phyloP scores from a whole-genome alignment of 2,797 vertebrate genomes.

The Rousettus madagascariensis region DNA sequence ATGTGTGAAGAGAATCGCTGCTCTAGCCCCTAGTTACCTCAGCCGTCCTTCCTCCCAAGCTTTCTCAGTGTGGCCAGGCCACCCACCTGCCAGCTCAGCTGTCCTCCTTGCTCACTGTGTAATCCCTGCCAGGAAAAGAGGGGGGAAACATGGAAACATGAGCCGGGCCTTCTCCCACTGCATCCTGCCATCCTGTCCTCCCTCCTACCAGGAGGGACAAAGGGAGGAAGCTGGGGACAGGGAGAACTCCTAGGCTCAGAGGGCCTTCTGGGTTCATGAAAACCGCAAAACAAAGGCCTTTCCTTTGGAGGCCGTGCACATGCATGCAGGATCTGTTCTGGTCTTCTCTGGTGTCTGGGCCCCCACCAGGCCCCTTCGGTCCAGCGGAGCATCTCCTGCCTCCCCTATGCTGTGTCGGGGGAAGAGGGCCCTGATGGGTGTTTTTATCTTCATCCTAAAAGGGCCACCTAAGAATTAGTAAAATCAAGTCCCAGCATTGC shows the following conservation, averaged over 20 bases:
- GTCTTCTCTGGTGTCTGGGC: neutral
- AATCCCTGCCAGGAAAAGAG: constrained; percentile 75
- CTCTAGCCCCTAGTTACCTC: constrained; percentile 20
- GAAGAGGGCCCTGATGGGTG: neutral
- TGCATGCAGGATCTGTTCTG: neutral
- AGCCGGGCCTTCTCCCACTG: constrained; percentile 64
- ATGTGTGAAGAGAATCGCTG: neutral
- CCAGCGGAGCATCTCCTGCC: neutral
- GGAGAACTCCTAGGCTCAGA: neutral
- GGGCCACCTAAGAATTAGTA: neutral
- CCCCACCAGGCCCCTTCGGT: neutral
- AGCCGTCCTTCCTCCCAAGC: constrained; percentile 54
- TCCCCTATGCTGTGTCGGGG: neutral
- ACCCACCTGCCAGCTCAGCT: constrained; percentile 78
- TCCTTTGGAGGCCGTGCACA: neutral
- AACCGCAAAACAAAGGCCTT: neutral
- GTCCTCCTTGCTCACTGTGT: constrained; percentile 59
- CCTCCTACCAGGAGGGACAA: neutral
- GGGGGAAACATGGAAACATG: constrained; percentile 76
- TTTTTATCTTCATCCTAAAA: neutral
- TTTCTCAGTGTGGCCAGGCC: neutral
- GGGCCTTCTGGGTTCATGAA: neutral
- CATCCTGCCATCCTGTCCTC: constrained; percentile 69
- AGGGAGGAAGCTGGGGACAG: neutral
- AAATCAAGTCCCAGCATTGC: neutral